Percentiles rank a stretch among this genome's conserved stretches.
These are phyloP conservation scores for Phanerotoma sp. DNA, from an alignment of 2,888 invertebrate genomes.

Conservation along the genomic window DNA sequence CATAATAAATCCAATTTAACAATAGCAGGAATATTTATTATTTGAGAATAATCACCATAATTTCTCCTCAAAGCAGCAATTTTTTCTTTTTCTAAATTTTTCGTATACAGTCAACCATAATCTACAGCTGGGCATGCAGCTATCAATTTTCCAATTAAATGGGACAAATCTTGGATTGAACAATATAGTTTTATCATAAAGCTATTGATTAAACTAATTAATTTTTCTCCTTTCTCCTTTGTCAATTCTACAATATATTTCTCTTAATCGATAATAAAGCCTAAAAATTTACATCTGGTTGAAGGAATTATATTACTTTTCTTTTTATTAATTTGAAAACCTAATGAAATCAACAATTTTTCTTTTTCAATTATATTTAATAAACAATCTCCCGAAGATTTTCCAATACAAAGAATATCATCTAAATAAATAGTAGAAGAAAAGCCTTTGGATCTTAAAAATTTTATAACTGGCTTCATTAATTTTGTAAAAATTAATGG, in stretches of 20 bases:
- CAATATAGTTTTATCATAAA: background rate
- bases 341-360: constrained; percentile 6
- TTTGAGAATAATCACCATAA: constrained; percentile 3
- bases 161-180: background rate
- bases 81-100: background rate
- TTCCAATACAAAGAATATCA: constrained; percentile 18
- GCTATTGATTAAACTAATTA: constrained; percentile 8
- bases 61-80: background rate
- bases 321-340: constrained; percentile 11
- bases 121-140: constrained; percentile 1
- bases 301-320: constrained; percentile 6
- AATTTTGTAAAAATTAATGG: constrained; percentile 25
- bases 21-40: background rate
- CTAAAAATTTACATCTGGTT: constrained; percentile 13
- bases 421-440: constrained; percentile 18
- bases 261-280: constrained; percentile 18
- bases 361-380: constrained; percentile 8
- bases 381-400: constrained; percentile 14
- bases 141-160: background rate
- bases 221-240: constrained; percentile 9
- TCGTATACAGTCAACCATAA: constrained; percentile 4
- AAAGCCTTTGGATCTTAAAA: constrained; percentile 12
- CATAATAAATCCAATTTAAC: constrained; percentile 4
- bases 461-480: constrained; percentile 18
- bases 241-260: constrained; percentile 20